These are phyloP conservation scores for Heloderma charlesbogerti DNA, from an alignment of 2,113 vertebrate genomes.

Conservation along the genomic window DNA sequence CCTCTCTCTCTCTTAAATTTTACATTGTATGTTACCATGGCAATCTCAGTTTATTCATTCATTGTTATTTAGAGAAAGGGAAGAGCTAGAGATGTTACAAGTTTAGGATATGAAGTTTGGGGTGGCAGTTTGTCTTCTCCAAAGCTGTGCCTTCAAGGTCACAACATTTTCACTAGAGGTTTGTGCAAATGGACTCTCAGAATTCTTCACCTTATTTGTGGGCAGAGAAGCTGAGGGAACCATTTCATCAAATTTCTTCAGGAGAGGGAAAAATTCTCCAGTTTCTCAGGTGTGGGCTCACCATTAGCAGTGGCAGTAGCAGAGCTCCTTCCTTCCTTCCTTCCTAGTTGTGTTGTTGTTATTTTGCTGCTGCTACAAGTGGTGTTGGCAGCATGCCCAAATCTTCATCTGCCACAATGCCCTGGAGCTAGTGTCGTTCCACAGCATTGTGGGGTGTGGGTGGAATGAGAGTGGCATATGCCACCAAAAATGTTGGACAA, in stretches of 20 bases:
- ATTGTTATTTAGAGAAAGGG: slow-evolving; percentile 14
- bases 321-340: background rate
- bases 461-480: background rate
- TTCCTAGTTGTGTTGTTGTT: background rate
- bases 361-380: background rate
- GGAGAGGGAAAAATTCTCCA: background rate
- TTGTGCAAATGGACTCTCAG: background rate
- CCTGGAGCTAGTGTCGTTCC: background rate
- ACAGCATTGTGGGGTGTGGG: background rate
- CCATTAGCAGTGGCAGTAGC: background rate
- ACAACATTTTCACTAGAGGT: background rate
- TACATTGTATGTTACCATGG: background rate
- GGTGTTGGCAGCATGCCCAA: too few species aligned
- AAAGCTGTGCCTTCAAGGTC: background rate
- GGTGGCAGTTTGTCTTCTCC: background rate
- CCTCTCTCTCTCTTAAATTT: background rate
- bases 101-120: background rate
- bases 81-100: background rate
- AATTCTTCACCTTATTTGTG: too few species aligned
- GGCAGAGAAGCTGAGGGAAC: background rate
- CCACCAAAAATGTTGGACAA: background rate
- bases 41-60: background rate
- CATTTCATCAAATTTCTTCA: background rate
- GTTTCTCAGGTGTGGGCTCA: background rate
- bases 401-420: background rate